phyloP scores from a whole-genome alignment of 2,797 vertebrate species.

The Spinibarbus caldwelli region DNA sequence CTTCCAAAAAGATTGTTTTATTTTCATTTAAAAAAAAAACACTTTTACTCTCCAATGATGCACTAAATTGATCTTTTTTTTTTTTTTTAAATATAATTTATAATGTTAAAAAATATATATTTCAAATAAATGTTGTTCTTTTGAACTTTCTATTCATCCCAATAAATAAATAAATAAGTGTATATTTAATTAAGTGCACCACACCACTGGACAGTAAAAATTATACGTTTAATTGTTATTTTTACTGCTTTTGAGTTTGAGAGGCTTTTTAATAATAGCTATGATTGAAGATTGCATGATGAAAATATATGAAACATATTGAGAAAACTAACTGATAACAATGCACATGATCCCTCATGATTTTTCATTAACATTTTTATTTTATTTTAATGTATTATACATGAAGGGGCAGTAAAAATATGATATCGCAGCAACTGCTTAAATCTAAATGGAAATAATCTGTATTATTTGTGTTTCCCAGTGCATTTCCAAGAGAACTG shows the following conservation, averaged over 20 bases:
- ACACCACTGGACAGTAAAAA: background rate
- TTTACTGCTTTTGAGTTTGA: background rate
- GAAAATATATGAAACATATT: too few relatives aligned
- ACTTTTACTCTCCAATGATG: too few relatives aligned
- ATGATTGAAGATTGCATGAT: background rate
- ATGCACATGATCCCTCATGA: background rate
- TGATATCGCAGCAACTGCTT: background rate
- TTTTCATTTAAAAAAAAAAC: too few relatives aligned
- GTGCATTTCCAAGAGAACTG: constrained; percentile 84
- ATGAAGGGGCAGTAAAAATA: background rate
- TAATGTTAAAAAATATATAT: too few relatives aligned
- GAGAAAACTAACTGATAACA: too few relatives aligned
- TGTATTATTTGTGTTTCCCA: constrained; percentile 50
- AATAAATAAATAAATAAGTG: too few relatives aligned
- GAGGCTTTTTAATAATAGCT: background rate
- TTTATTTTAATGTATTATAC: background rate
- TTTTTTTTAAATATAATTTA: too few relatives aligned
- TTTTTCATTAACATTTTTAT: background rate
- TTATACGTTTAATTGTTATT: background rate
- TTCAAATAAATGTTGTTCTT: too few relatives aligned
- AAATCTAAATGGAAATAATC: background rate
- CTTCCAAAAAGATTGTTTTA: too few relatives aligned
- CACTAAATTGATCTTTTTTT: too few relatives aligned
- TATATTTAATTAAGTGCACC: background rate
- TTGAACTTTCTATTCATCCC: too few relatives aligned